Evolutionary conservation across 2,113 vertebrate species (phyloP).

Genomic region (Machaerirhynchus nigripectus): DNA sequence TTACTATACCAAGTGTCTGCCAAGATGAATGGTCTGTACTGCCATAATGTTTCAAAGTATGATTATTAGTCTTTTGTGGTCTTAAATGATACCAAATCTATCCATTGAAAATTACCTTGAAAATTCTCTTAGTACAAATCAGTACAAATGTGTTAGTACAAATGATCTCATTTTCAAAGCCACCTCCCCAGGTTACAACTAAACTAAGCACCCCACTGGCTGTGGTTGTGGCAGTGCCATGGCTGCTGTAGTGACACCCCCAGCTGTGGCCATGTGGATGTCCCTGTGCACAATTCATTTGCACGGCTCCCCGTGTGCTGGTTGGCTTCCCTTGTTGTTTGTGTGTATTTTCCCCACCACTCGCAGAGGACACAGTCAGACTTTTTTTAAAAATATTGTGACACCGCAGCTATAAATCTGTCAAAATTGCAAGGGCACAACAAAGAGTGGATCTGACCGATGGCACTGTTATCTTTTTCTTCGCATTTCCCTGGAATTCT

Average conservation of each 20-base stretch:
- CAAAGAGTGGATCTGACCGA: not conserved
- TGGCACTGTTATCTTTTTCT: not conserved
- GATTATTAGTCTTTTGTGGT: not conserved
- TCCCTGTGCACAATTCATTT: not conserved
- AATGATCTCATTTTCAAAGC: conserved; percentile 25
- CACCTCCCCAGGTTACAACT: not conserved
- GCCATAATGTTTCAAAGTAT: not conserved
- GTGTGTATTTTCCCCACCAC: not conserved
- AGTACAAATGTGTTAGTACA: too few relatives aligned
- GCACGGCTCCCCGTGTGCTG: rapidly evolving
- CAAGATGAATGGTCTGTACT: not conserved
- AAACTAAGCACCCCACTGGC: not conserved
- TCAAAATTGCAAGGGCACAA: not conserved
- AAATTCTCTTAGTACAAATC: conserved; percentile 7
- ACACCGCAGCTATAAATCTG: not conserved
- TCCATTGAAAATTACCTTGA: not conserved
- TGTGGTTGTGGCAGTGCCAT: rapidly evolving
- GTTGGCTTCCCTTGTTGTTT: not conserved
- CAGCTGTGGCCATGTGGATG: not conserved
- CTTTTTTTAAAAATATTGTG: not conserved
- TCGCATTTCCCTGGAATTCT: not conserved
- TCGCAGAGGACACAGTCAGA: not conserved
- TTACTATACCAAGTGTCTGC: not conserved
- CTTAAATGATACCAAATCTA: not conserved
- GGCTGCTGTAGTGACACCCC: not conserved